Conservation (phyloP, 2,888 invertebrate species). For the Pandemis heparana region DNA sequence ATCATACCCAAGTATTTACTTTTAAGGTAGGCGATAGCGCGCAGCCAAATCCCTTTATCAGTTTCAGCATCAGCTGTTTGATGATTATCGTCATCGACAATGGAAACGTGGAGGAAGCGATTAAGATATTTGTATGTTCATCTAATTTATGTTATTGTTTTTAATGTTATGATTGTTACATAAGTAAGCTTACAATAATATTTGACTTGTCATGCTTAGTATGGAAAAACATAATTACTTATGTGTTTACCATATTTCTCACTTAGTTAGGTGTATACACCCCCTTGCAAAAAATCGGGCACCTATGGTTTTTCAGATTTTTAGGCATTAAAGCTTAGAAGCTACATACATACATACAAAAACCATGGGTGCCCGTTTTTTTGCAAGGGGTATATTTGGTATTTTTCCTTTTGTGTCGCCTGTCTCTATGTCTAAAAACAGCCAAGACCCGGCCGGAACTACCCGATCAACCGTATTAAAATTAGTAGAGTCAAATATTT, state of each 20-base stretch:
- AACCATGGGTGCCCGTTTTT: no score
- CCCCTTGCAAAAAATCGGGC: no score
- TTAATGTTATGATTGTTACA: neutral
- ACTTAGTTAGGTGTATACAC: neutral
- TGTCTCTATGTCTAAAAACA: no score
- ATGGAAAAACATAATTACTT: neutral
- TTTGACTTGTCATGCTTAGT: neutral
- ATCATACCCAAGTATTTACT: constrained; percentile 2
- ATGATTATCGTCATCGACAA: neutral
- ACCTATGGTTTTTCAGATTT: no score
- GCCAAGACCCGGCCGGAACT: no score
- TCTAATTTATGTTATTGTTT: neutral
- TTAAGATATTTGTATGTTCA: neutral
- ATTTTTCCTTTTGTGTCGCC: no score
- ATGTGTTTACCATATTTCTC: neutral
- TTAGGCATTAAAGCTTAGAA: no score
- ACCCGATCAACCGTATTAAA: no score
- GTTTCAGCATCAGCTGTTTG: neutral
- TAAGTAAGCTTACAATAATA: neutral
- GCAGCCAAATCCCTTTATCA: neutral
- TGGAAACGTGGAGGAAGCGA: neutral
- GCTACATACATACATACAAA: no score
- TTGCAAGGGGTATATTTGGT: no score
- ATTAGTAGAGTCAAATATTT: no score
- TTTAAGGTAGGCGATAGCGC: neutral